Evolutionary conservation across 53 echinoderm and acorn worm species (phyloP), one percentile per base, ranked within the genome.

Genomic region (Crossaster papposus): DNA sequence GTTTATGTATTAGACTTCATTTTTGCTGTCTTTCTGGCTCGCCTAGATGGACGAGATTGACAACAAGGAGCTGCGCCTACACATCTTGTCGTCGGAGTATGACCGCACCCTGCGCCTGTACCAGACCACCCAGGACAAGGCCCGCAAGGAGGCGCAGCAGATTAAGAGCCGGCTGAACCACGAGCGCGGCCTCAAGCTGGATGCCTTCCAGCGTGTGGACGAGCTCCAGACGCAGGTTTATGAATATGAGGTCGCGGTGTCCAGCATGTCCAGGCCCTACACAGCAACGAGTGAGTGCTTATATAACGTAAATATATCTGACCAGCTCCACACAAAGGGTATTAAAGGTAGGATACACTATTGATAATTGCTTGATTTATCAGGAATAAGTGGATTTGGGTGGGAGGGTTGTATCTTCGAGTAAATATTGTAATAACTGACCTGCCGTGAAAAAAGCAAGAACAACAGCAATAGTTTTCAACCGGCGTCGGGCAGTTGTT

Each of bases 221-320:
- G 98, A 98, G 80, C 90, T 98, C 9, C 98, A 98, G 88, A 93
- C 98, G 0, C 98, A 98, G 65, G 96, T 98, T 23, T 98, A 98
- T 64, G 98, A 98, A 89, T 96, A 93, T 30, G 98, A 98, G 89
- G 92, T 81, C 13, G 98, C 94, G 18, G 90, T 95, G 23, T 91
- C 89, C 7, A 94, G 84, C 87, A 82, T 94, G 55, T 97, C 97
- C 23, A 80, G 98, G 51, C 98, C 98, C 15, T 93, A 89, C 89
- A 96, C 98, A 14, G 91, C 95, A 17, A 90, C 90, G 91, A 97
- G 97, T 97, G 86, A 95, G 97, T 93, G 32, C 75, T 44, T 9
- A 9, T 44, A 44, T 44, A n/a, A n/a, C n/a, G n/a, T n/a, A n/a
- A n/a, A n/a, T n/a, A n/a, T n/a, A n/a, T n/a, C n/a, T n/a, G n/a